These are phyloP conservation scores for Zeuzera pyrina DNA, from an alignment of 2,888 invertebrate species.

Conservation along the genomic window DNA sequence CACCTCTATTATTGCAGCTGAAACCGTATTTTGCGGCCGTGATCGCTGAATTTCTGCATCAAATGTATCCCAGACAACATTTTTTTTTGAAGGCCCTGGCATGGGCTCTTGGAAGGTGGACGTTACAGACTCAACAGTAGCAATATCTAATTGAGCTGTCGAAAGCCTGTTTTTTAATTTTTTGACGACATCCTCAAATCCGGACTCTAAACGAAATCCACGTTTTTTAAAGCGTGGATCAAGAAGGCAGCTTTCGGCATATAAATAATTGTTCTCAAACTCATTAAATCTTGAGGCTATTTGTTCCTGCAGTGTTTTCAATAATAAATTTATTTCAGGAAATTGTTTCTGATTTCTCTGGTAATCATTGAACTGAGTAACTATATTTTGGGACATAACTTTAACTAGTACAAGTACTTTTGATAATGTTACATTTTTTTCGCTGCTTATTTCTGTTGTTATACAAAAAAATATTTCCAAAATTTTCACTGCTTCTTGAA, in stretches of 20 bases:
- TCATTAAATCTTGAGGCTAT: neutral
- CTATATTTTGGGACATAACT: neutral
- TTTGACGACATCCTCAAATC: neutral
- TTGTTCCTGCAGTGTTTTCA: neutral
- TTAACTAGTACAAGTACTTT: constrained; percentile 4
- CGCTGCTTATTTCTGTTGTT: constrained; percentile 6
- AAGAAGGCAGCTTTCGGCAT: neutral
- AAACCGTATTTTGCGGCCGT: neutral
- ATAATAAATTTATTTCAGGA: neutral
- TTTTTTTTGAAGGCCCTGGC: too few relatives aligned
- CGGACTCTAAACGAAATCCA: neutral
- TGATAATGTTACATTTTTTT: constrained; percentile 8
- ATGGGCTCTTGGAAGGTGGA: too few relatives aligned
- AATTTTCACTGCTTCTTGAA: constrained; percentile 7
- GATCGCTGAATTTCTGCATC: neutral
- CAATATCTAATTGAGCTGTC: neutral
- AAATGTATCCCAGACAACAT: neutral
- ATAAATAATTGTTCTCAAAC: neutral
- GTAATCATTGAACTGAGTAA: neutral
- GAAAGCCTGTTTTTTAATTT: neutral
- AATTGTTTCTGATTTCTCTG: neutral
- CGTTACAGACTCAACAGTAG: neutral
- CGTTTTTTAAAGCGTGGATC: neutral
- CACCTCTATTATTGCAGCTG: neutral
- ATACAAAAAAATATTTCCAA: constrained; percentile 8